Percentiles rank a stretch among this genome's conserved stretches.
Evolutionary conservation across 2,888 invertebrate species (phyloP).

Genomic region (Leptinotarsa juncta): DNA sequence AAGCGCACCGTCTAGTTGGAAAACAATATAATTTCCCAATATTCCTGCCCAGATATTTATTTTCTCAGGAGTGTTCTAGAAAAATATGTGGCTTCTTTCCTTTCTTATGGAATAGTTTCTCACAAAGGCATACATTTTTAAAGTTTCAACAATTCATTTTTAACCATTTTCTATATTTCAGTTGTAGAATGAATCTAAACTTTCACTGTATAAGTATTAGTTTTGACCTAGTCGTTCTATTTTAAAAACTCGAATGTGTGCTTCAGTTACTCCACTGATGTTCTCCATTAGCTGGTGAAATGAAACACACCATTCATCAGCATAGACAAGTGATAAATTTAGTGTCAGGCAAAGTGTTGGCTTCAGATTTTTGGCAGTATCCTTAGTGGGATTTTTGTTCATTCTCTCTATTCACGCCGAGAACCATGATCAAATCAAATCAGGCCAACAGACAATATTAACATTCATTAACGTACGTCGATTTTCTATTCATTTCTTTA

Average conservation of each 20-base stretch:
- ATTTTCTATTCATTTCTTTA: too few relatives aligned
- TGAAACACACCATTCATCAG: conserved; percentile 23
- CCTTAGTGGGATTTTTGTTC: too few relatives aligned
- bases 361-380: conserved; percentile 1
- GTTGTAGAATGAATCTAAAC: background rate
- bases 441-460: background rate
- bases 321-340: conserved; percentile 1
- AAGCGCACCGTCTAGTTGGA: too few relatives aligned
- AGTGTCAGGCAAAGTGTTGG: background rate
- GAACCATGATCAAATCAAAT: background rate
- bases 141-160: background rate
- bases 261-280: conserved; percentile 30
- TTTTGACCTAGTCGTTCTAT: conserved; percentile 34
- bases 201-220: background rate
- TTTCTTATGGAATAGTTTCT: too few relatives aligned
- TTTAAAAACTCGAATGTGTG: conserved; percentile 30
- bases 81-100: too few relatives aligned
- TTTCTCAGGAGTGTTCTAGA: too few relatives aligned
- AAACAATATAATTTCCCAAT: too few relatives aligned
- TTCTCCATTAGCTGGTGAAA: conserved; percentile 23
- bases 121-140: background rate
- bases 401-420: background rate
- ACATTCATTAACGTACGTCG: background rate
- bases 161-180: too few relatives aligned
- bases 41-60: too few relatives aligned